Base-by-base conservation (phyloP, 2,113 vertebrate genomes). In the Aspiorhynchus laticeps region DNA sequence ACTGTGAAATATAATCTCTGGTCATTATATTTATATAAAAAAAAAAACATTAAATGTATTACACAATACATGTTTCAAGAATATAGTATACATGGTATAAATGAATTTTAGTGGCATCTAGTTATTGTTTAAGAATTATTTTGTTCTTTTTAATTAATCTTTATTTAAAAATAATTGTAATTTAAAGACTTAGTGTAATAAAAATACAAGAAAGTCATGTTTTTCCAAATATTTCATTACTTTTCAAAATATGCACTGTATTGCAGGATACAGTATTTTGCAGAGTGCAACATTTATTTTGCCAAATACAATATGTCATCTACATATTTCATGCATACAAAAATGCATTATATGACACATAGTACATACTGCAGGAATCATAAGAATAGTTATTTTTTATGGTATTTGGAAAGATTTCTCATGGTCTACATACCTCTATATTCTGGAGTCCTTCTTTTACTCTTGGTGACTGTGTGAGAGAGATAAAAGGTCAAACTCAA, bases 371-470 rank as follows among this genome's bases (percentile, higher is more conserved):
- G 67, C 31, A 36, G 31, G 69, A 41, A 73, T 73, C 19, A 0
- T 38, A 38, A 73, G 4, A 41, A 73, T 11, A 36, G 9, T n/a
- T 11, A 4, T 24, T 41, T 73, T 41, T 0, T 12, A 41, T 73
- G 36, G 33, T 21, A 48, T 21, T 89, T 92, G 92, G 38, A 11
- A 53, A 24, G 71, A 3, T 41, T 4, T 8, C 53, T 53, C 6
- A 31, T 78, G 12, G 33, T 38, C 3, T 51, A 87, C 95, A 94
- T 90, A 99, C 98, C 96, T 98, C 98, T 1, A 97, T 96, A 91
- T 96, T 96, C 91, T 95, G 94, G 74, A 94, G 88, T 86, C 95
- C 95, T 87, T 99, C 98, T 94, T 97, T 99, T 91, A 99, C 97
- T 95, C 98, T 95, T 24, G 98, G 98, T 90, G 98, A 99, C 98